Evolutionary conservation across 2,888 invertebrate genomes (phyloP).

Genomic region (Carpatolechia fugitivella): DNA sequence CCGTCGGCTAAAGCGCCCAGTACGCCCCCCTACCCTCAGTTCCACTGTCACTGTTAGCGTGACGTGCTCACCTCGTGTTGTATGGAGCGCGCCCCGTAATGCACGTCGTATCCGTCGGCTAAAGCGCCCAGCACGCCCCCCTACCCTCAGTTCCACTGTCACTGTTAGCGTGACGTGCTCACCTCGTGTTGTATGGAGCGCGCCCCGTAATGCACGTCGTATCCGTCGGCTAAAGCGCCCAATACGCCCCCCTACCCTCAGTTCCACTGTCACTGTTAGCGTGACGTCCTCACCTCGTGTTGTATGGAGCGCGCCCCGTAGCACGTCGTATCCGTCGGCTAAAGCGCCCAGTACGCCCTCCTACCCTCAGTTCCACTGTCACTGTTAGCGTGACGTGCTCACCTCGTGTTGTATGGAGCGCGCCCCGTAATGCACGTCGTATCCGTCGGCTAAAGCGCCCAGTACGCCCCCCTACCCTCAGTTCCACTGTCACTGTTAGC

Average conservation of each 20-base stretch:
- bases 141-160: conserved; percentile 75
- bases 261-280: too few species aligned
- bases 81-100: conserved; percentile 94
- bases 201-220: conserved; percentile 94
- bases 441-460: conserved; percentile 40
- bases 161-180: conserved; percentile 45
- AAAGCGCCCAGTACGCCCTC: too few species aligned
- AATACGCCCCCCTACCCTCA: too few species aligned
- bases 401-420: conserved; percentile 95
- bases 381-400: neutral
- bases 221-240: conserved; percentile 40
- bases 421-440: conserved; percentile 94
- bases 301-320: too few species aligned
- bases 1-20: too few species aligned
- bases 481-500: too few species aligned
- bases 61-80: conserved; percentile 89
- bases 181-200: conserved; percentile 95
- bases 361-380: too few species aligned
- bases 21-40: too few species aligned
- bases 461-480: too few species aligned
- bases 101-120: conserved; percentile 83
- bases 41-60: too few species aligned
- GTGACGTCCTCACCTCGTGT: too few species aligned
- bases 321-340: too few species aligned
- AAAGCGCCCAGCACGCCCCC: conserved; percentile 67